Evolutionary conservation across 2,797 vertebrate genomes (phyloP).

Genomic region (Xenentodon cancila): DNA sequence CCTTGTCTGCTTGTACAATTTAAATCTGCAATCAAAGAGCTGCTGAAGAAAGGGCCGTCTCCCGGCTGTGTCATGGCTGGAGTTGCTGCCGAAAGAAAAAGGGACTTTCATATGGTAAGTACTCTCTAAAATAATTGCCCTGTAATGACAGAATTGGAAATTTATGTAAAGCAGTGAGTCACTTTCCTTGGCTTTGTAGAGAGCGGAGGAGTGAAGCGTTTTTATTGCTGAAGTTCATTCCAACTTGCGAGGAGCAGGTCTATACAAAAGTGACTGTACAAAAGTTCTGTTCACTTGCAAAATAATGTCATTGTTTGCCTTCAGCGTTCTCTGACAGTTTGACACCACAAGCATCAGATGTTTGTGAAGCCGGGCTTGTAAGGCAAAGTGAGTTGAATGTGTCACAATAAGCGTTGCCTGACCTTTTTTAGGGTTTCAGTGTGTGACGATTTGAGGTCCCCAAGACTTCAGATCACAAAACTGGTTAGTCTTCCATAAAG

Average conservation of each 20-base stretch:
- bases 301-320: no score
- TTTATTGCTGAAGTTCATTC: conserved; percentile 22
- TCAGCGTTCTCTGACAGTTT: no score
- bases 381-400: no score
- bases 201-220: conserved; percentile 39
- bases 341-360: no score
- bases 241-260: conserved; percentile 1
- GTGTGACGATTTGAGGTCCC: no score
- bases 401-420: no score
- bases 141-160: conserved; percentile 55
- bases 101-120: conserved; percentile 32
- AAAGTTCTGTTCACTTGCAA: no score
- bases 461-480: no score
- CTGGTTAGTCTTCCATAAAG: no score
- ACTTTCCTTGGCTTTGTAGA: conserved; percentile 45
- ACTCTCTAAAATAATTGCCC: conserved; percentile 57
- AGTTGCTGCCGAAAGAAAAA: conserved; percentile 36
- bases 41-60: conserved; percentile 22
- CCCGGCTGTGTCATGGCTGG: conserved; percentile 52
- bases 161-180: conserved; percentile 60
- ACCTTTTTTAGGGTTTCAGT: no score
- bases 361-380: no score
- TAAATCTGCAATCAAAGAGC: conserved; percentile 50
- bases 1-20: not conserved
- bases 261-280: no score